Evolutionary conservation across 2,888 invertebrate genomes (phyloP).

Genomic region (Hedychridium roseum): DNA sequence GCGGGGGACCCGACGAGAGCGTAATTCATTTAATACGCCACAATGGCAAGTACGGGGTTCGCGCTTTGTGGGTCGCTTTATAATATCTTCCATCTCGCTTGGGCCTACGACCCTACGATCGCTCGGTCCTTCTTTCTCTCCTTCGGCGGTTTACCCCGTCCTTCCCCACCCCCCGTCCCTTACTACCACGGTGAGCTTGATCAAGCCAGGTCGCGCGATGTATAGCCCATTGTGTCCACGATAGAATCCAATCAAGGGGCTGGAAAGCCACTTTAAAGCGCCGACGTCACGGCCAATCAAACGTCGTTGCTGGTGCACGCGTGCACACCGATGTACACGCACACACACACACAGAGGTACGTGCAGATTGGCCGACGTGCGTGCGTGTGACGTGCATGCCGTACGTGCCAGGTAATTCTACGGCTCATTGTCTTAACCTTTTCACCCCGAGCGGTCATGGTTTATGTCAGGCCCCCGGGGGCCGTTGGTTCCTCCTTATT

Average conservation of each 20-base stretch:
- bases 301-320: constrained; percentile 25
- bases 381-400: no score
- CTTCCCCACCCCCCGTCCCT: neutral
- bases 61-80: constrained; percentile 10
- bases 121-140: constrained; percentile 4
- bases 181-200: constrained; percentile 9
- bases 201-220: constrained; percentile 28
- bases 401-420: no score
- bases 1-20: constrained; percentile 10
- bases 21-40: constrained; percentile 11
- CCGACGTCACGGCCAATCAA: constrained; percentile 35
- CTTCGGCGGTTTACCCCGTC: constrained; percentile 1
- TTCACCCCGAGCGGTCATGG: constrained; percentile 6
- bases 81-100: no score
- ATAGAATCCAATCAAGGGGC: constrained; percentile 40
- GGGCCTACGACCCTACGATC: no score
- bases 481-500: no score
- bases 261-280: constrained; percentile 34
- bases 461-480: no score
- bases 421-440: constrained; percentile 15
- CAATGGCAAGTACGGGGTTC: neutral
- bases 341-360: neutral
- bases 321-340: constrained; percentile 17
- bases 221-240: constrained; percentile 34
- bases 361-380: neutral